A percentile compares a stretch with the other conserved stretches of the same genome.
These are phyloP conservation scores for Myopa tessellatipennis DNA, from an alignment of 2,888 invertebrate genomes.

Conservation along the genomic window DNA sequence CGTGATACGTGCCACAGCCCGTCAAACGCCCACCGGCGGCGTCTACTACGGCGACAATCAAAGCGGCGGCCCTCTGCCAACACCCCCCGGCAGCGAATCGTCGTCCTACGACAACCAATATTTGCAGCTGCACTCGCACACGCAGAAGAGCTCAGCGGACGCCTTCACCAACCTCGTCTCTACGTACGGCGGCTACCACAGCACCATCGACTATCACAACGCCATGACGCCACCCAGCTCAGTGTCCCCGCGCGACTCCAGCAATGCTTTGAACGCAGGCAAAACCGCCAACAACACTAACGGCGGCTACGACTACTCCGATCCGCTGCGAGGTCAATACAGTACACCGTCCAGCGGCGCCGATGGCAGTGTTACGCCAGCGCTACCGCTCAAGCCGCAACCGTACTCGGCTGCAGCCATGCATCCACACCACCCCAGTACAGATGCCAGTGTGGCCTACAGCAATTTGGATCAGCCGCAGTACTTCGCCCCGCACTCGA, in stretches of 20 bases:
- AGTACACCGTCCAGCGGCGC: slow-evolving; percentile 68
- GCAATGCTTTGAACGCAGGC: slow-evolving; percentile 70
- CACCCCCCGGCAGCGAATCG: slow-evolving; percentile 87
- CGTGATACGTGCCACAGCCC: slow-evolving; percentile 89
- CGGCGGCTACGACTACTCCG: slow-evolving; percentile 75
- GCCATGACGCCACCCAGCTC: slow-evolving; percentile 98
- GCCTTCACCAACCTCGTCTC: slow-evolving; percentile 73
- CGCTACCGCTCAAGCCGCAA: slow-evolving; percentile 89
- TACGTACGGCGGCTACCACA: slow-evolving; percentile 73
- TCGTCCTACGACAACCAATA: slow-evolving; percentile 76
- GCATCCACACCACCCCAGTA: slow-evolving; percentile 71
- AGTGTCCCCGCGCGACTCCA: slow-evolving; percentile 90
- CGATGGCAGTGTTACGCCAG: slow-evolving; percentile 73
- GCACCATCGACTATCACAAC: slow-evolving; percentile 85
- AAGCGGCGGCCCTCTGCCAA: slow-evolving; percentile 82
- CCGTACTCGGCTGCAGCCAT: slow-evolving; percentile 82
- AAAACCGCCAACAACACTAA: slow-evolving; percentile 52
- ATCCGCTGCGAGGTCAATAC: slow-evolving; percentile 71
- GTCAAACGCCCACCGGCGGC: slow-evolving; percentile 66
- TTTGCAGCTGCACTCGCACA: slow-evolving; percentile 69
- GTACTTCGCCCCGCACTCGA: slow-evolving; percentile 84
- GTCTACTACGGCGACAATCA: slow-evolving; percentile 69
- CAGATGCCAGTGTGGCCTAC: slow-evolving; percentile 75
- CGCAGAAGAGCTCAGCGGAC: slow-evolving; percentile 70
- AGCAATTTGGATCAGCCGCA: slow-evolving; percentile 81